phyloP scores from a whole-genome alignment of 2,797 vertebrate species.

The Pipistrellus kuhlii region DNA sequence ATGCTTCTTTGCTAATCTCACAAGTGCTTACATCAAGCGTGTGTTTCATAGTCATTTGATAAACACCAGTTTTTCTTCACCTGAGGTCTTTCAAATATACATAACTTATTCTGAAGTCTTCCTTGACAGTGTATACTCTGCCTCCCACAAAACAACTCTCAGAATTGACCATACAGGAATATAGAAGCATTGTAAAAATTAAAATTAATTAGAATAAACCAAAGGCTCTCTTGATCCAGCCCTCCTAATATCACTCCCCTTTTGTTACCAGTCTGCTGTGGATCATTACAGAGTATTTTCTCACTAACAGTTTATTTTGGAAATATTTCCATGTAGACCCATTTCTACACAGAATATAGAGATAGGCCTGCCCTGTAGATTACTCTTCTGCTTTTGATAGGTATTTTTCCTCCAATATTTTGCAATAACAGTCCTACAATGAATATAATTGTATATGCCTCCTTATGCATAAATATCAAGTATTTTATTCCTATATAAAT shows the following conservation, averaged over 20 bases:
- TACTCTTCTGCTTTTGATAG: background rate
- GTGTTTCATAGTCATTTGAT: background rate
- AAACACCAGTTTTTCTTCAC: background rate
- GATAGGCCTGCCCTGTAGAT: background rate
- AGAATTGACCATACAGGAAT: background rate
- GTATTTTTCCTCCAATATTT: background rate
- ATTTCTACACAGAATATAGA: background rate
- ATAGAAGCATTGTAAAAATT: background rate
- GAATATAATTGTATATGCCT: background rate
- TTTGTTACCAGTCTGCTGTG: background rate
- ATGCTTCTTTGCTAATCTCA: background rate
- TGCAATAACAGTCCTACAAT: background rate
- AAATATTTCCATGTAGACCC: background rate
- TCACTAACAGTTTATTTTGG: background rate
- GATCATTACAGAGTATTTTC: background rate
- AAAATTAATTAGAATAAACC: background rate
- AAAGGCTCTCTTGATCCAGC: background rate
- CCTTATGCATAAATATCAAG: background rate
- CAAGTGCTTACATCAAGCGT: background rate
- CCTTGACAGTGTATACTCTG: background rate
- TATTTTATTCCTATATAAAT: conserved; percentile 15
- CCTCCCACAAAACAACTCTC: background rate
- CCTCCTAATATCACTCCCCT: background rate
- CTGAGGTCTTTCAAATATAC: background rate
- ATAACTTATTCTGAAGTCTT: background rate